Evolutionary conservation across 1,140 invertebrate genomes (phyloP).

Genomic region (Meloidogyne chitwoodi): DNA sequence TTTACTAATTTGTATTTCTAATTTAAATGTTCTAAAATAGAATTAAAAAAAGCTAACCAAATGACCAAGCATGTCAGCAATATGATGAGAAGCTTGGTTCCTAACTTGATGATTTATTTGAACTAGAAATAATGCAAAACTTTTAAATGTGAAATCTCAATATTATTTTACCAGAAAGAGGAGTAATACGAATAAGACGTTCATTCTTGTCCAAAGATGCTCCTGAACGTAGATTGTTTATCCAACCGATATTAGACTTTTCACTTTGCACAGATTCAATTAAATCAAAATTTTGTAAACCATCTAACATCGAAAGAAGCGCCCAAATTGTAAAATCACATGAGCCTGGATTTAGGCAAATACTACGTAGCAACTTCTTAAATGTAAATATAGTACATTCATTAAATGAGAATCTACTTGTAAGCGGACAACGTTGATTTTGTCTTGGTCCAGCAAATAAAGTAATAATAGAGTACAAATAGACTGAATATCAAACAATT

Average conservation of each 20-base stretch:
- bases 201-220: constrained; percentile 30
- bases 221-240: constrained; percentile 26
- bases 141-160: background rate
- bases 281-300: constrained; percentile 16
- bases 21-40: too few species aligned
- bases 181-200: constrained; percentile 21
- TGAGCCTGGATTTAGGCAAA: constrained; percentile 48
- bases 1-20: too few species aligned
- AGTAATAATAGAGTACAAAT: constrained; percentile 43
- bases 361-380: constrained; percentile 35
- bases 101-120: constrained; percentile 28
- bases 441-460: constrained; percentile 50
- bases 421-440: constrained; percentile 36
- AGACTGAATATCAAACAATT: constrained; percentile 47
- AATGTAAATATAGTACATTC: constrained; percentile 15
- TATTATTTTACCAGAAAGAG: constrained; percentile 2
- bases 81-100: constrained; percentile 16
- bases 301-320: constrained; percentile 43
- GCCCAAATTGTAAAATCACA: constrained; percentile 50
- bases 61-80: constrained; percentile 35
- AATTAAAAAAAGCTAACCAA: too few species aligned
- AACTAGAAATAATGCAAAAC: constrained; percentile 30
- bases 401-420: constrained; percentile 26
- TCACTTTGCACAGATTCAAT: constrained; percentile 19
- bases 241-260: constrained; percentile 28